phyloP scores from a whole-genome alignment of 2,797 vertebrate genomes.

The Ctenosaura bakeri region DNA sequence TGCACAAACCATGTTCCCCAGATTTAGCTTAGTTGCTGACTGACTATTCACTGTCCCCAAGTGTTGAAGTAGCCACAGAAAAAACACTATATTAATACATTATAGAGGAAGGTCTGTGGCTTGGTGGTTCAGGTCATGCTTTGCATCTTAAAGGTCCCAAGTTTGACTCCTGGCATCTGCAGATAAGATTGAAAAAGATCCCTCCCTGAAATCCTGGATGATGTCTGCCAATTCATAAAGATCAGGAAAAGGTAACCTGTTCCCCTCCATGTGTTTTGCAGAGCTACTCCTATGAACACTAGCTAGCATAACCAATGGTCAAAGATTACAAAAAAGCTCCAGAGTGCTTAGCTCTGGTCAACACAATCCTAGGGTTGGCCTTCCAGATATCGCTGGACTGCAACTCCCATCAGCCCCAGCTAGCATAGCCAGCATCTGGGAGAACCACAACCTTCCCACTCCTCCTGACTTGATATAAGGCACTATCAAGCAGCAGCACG shows the following conservation, averaged over 20 bases:
- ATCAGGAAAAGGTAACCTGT: background rate
- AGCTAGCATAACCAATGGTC: background rate
- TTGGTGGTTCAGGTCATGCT: background rate
- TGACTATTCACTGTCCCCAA: conserved; percentile 16
- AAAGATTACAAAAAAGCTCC: too few species aligned
- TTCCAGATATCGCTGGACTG: background rate
- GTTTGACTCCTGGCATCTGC: background rate
- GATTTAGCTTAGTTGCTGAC: background rate
- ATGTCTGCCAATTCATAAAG: background rate
- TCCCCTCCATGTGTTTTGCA: background rate
- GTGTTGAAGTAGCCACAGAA: background rate
- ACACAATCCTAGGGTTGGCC: background rate
- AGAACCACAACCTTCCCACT: background rate
- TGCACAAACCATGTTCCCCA: background rate
- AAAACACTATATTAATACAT: background rate
- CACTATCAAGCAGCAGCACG: background rate
- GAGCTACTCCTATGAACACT: background rate
- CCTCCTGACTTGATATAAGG: background rate
- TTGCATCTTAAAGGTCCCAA: background rate
- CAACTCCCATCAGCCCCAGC: background rate
- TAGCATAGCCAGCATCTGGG: background rate
- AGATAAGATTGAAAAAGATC: background rate
- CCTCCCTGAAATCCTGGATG: background rate
- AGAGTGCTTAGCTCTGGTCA: background rate
- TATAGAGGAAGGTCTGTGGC: background rate